These are phyloP conservation scores for Pyrrhosoma nymphula DNA, from an alignment of 2,888 invertebrate genomes.

Conservation along the genomic window DNA sequence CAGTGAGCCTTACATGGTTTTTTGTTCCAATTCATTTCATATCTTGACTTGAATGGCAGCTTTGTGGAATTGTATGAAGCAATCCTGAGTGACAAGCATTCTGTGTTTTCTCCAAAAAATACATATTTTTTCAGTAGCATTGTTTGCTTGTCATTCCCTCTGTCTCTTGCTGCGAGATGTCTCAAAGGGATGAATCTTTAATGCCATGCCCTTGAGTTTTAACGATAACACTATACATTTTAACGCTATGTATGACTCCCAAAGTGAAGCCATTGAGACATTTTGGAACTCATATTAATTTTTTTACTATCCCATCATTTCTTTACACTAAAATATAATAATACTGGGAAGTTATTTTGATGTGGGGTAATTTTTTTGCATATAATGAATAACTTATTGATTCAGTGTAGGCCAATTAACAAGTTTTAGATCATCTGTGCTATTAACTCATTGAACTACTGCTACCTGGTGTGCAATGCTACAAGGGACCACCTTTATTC, in stretches of 20 bases:
- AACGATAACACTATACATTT: no score
- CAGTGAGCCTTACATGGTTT: not conserved
- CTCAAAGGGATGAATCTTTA: not conserved
- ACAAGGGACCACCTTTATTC: slow-evolving; percentile 4
- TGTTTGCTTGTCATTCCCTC: not conserved
- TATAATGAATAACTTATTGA: not conserved
- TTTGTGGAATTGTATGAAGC: no score
- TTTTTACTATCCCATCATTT: no score
- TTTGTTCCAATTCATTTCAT: no score
- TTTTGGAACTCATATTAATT: no score
- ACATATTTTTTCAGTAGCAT: not conserved
- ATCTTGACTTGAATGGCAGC: no score
- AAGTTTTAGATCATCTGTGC: not conserved
- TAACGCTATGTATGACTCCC: no score
- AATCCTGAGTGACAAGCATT: no score
- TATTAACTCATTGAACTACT: not conserved
- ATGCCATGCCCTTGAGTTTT: not conserved
- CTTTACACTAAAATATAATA: no score
- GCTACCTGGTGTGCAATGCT: not conserved
- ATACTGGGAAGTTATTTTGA: not conserved
- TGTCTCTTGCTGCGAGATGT: not conserved
- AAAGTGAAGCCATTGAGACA: no score
- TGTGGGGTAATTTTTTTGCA: not conserved
- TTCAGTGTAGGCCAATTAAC: not conserved
- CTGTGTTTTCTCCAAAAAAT: not conserved